Evolutionary conservation across 2,797 vertebrate genomes (phyloP), one percentile per base, ranked within the genome.

Genomic region (Sylvia borin): DNA sequence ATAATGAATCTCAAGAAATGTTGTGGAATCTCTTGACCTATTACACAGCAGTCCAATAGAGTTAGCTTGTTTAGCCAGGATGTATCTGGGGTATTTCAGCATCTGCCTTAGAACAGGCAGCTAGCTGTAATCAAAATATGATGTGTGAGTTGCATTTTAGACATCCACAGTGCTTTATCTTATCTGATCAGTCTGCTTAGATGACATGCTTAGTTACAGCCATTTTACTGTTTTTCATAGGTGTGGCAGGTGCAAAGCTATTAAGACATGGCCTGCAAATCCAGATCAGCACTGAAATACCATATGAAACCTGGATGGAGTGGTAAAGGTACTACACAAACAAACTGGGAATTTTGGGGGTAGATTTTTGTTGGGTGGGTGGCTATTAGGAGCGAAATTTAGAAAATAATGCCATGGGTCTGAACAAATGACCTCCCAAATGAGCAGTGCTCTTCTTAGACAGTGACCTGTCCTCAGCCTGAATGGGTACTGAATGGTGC

Each of bases 51-150:
- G 53, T 24, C 54, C 68, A 21, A 13, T 11, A 73, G 51, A 4
- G 19, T 81, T 61, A 50, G 31, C 36, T 11, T 43, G 38, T 72
- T 73, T 58, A 47, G 7, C 51, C 53, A 14, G 42, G 75, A 61
- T 32, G 4, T 29, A n/a, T 40, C 53, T 58, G 54, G 74, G 43
- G 34, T 38, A 24, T 90, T 85, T 75, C 72, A 92, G 50, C 42
- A 40, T 29, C 57, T 88, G 57, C 76, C 82, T 74, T 38, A 36
- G 29, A 54, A 64, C 10, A 55, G 6, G 4, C 38, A 47, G 0
- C 0, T n/a, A 57, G 54, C 34, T 94, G 51, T 42, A 58, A 88
- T 58, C 0, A 0, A 83, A 88, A n/a, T 36, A 16, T 0, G 1
- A 31, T 12, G 17, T 47, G 84, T 60, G 58, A 26, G 50, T 42